Evolutionary conservation across 2,113 vertebrate genomes (phyloP).

Genomic region (Sakesphorus luctuosus): DNA sequence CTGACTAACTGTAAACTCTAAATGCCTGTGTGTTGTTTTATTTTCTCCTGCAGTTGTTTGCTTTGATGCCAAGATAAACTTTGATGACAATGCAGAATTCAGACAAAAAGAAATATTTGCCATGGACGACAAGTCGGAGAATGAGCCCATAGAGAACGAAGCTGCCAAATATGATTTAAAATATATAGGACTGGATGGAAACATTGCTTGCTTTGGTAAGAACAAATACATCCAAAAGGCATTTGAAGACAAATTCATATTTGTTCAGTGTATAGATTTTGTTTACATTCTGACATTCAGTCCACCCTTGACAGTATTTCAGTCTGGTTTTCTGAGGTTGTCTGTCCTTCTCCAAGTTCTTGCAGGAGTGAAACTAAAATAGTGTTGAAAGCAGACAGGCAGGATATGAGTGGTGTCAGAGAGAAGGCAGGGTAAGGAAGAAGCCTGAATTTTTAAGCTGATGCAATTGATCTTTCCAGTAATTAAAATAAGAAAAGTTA

Average conservation of each 20-base stretch:
- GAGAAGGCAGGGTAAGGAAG: neutral
- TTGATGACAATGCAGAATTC: conserved; percentile 98
- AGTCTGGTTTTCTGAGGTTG: neutral
- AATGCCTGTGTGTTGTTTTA: neutral
- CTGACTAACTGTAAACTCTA: neutral
- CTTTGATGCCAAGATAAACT: conserved; percentile 99
- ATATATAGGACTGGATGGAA: conserved; percentile 96
- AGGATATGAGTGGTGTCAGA: neutral
- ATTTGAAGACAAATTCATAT: neutral
- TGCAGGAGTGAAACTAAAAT: neutral
- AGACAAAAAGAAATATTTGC: conserved; percentile 96
- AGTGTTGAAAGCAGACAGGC: neutral
- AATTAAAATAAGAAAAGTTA: neutral
- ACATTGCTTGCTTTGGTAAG: conserved; percentile 98
- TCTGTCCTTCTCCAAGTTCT: neutral
- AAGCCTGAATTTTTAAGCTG: neutral
- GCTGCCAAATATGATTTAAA: conserved; percentile 96
- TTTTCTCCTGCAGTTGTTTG: conserved; percentile 86
- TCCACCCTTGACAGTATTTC: neutral
- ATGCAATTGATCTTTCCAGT: neutral
- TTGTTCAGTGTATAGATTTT: neutral
- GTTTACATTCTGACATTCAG: neutral
- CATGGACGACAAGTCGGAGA: conserved; percentile 94
- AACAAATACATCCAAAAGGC: neutral
- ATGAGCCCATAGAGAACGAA: conserved; percentile 91